Conservation (phyloP, 2,888 invertebrate genomes). For the Agelastica alni region DNA sequence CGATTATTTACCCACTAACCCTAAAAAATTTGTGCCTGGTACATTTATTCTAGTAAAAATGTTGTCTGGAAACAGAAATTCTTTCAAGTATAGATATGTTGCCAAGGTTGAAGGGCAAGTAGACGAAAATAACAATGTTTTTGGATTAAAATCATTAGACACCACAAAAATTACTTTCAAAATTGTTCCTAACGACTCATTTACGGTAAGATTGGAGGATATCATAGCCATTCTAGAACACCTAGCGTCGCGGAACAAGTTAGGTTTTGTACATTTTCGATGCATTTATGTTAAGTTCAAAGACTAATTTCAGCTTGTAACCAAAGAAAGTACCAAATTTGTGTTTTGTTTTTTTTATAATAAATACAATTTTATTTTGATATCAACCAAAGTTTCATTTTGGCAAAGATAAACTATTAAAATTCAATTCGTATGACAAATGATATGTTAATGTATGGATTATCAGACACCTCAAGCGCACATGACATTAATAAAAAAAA, state of each 20-base stretch:
- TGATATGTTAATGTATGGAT: constrained; percentile 5
- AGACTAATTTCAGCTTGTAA: constrained; percentile 3
- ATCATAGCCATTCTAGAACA: constrained; percentile 1
- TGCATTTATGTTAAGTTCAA: constrained; percentile 1
- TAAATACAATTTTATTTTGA: background rate
- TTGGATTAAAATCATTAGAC: constrained; percentile 12
- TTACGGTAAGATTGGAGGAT: constrained; percentile 19
- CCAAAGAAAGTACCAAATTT: constrained; percentile 13
- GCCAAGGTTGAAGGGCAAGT: no score
- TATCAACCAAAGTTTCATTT: background rate
- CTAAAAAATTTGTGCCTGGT: constrained; percentile 25
- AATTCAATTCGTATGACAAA: background rate
- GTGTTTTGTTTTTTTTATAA: background rate
- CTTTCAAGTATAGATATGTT: no score
- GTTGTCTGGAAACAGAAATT: no score
- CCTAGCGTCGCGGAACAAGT: background rate
- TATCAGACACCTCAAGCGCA: background rate
- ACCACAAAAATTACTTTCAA: constrained; percentile 18
- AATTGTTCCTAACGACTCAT: constrained; percentile 19
- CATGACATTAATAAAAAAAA: background rate
- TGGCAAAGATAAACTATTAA: background rate
- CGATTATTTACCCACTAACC: constrained; percentile 23
- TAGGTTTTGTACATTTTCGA: background rate
- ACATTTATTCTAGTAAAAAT: constrained; percentile 28
- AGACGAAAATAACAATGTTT: background rate